A percentile compares a stretch with the other conserved stretches of the same genome.
Evolutionary conservation across 2,888 invertebrate genomes (phyloP).

Genomic region (Apotomis capreana): DNA sequence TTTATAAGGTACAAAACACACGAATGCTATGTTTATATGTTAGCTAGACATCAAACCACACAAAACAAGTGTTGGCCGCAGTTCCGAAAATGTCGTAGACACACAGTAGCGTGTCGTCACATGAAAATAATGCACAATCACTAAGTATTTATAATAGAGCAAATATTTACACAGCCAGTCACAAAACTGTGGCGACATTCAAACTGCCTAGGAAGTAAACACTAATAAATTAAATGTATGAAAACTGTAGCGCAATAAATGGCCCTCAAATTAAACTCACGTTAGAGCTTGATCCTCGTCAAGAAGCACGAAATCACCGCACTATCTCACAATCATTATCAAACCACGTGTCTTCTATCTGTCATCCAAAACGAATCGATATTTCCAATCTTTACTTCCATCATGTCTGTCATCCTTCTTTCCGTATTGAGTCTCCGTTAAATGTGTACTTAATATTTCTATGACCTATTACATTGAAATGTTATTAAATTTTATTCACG

Average conservation of each 20-base stretch:
- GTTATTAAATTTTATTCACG: constrained; percentile 59
- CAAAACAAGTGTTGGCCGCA: constrained; percentile 37
- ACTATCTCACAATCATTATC: constrained; percentile 71
- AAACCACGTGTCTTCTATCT: constrained; percentile 62
- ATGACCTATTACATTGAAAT: constrained; percentile 62
- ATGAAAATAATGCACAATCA: constrained; percentile 29
- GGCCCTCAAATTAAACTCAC: constrained; percentile 66
- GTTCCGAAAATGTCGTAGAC: constrained; percentile 9
- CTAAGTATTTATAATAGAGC: constrained; percentile 2
- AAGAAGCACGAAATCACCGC: constrained; percentile 68
- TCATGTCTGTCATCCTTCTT: constrained; percentile 64
- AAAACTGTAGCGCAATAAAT: constrained; percentile 69
- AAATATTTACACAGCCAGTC: constrained; percentile 30
- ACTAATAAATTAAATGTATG: constrained; percentile 39
- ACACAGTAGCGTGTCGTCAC: constrained; percentile 27
- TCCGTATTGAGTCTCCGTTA: constrained; percentile 60
- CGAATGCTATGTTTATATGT: constrained; percentile 64
- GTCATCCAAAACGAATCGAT: constrained; percentile 60
- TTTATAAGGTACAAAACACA: constrained; percentile 51
- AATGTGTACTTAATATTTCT: constrained; percentile 60
- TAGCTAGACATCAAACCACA: constrained; percentile 55
- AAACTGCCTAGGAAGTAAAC: constrained; percentile 24
- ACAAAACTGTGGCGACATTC: constrained; percentile 36
- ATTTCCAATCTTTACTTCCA: constrained; percentile 59
- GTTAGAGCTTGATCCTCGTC: constrained; percentile 62